Evolutionary conservation across 2,113 vertebrate genomes (phyloP), one percentile per base, ranked within the genome.

Genomic region (Brachyhypopomus occidentalis): DNA sequence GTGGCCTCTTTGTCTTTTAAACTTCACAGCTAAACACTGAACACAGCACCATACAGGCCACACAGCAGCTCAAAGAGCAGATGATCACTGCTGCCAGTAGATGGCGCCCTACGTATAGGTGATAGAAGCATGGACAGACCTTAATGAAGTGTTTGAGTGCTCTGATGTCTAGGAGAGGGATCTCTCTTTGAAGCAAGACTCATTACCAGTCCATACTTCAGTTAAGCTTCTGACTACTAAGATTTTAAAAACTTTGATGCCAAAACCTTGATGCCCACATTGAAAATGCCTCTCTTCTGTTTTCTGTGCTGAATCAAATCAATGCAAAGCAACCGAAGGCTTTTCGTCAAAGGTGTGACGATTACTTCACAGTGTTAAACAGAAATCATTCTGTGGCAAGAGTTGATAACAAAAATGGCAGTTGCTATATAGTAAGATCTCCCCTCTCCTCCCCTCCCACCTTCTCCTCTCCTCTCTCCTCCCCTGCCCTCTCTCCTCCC

Each of bases 221-320:
- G 16, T 66, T 66, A 66, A 66, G 63, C 63, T n/a, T 64, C 62
- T 27, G 12, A 25, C 25, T 64, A 64, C 25, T 64, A 64, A 64
- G 62, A 64, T 8, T 27, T 64, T 25, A 30, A 64, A 64, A 64
- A 14, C 25, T 27, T 64, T 22, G 22, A 52, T 52, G n/a, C 60
- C 60, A 22, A 62, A 62, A 22, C 9, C 22, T 52, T 52, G 17
- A 55, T 55, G 58, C 19, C 22, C 58, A n/a, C 5, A 22, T 1
- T 64, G 62, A 27, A 27, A 64, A 64, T 4, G 16, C 19, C 58
- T 22, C 58, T 9, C 58, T 22, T 20, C n/a, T 60, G 58, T 52
- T 11, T 52, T 52, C 45, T 12, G 45, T 52, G 45, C 45, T 14
- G 27, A 14, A 5, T 34, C 1, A 30, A 38, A 67, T 38, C 19